Evolutionary conservation across 2,797 vertebrate genomes (phyloP).

Genomic region (Pangasius macronema): DNA sequence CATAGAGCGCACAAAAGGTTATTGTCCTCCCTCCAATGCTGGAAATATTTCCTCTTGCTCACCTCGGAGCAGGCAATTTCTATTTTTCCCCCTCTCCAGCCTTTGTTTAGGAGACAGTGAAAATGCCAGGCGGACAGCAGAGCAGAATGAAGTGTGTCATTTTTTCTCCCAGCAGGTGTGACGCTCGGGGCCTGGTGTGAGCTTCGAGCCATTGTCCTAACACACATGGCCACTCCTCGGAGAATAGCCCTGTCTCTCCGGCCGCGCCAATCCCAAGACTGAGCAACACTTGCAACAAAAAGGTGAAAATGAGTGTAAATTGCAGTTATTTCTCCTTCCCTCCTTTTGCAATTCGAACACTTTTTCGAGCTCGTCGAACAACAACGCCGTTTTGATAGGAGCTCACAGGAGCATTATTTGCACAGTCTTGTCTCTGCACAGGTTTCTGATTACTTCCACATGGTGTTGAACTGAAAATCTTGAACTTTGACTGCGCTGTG

Average conservation of each 20-base stretch:
- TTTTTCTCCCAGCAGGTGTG: constrained; percentile 79
- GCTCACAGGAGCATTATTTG: constrained; percentile 52
- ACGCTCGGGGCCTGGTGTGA: constrained; percentile 67
- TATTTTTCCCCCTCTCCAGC: constrained; percentile 42
- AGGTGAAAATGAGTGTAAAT: constrained; percentile 86
- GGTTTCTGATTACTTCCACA: constrained; percentile 57
- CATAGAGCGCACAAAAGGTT: constrained; percentile 58
- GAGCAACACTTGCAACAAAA: constrained; percentile 77
- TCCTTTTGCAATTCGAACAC: constrained; percentile 62
- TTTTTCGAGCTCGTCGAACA: constrained; percentile 61
- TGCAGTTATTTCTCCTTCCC: constrained; percentile 77
- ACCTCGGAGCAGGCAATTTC: constrained; percentile 59
- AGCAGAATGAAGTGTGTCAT: constrained; percentile 79
- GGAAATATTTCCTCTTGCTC: constrained; percentile 60
- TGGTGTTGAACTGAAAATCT: constrained; percentile 56
- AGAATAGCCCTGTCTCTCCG: constrained; percentile 55
- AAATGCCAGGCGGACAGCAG: constrained; percentile 62
- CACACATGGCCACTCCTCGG: constrained; percentile 50
- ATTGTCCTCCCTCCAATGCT: constrained; percentile 64
- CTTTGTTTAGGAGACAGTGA: constrained; percentile 63
- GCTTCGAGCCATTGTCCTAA: constrained; percentile 78
- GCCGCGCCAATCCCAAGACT: constrained; percentile 57
- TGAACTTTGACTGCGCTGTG: constrained; percentile 62
- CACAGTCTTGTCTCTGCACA: constrained; percentile 43
- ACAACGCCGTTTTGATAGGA: constrained; percentile 41